Percentiles rank a stretch among this genome's conserved stretches.
phyloP scores from a whole-genome alignment of 2,113 vertebrate genomes.

The Glaucidium brasilianum region DNA sequence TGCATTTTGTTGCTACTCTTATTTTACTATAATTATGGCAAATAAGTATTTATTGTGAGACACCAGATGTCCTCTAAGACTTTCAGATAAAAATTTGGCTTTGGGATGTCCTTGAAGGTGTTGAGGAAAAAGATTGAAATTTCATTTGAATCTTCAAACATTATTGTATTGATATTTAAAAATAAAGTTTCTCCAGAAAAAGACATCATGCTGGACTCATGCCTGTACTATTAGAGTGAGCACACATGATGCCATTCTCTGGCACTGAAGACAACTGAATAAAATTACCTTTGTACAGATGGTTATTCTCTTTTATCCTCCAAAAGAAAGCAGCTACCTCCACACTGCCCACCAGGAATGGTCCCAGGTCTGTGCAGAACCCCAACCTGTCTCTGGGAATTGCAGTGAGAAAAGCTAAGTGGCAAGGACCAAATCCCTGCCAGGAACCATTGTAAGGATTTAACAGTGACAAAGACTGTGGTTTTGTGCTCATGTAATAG shows the following conservation, averaged over 20 bases:
- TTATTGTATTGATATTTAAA: neutral
- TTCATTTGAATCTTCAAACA: neutral
- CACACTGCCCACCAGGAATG: neutral
- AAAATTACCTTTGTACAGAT: neutral
- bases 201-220: neutral
- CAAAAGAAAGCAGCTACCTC: neutral
- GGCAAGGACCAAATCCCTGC: neutral
- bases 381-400: neutral
- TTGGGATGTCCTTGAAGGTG: neutral
- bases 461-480: neutral
- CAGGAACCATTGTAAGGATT: neutral
- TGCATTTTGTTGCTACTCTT: neutral
- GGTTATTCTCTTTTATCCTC: neutral
- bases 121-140: neutral
- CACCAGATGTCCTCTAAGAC: neutral
- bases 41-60: neutral
- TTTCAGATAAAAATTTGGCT: neutral
- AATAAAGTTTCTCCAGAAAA: neutral
- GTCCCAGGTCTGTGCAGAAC: neutral
- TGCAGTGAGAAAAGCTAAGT: neutral
- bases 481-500: neutral
- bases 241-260: neutral
- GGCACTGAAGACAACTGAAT: neutral
- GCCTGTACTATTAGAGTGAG: neutral
- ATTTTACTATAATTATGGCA: neutral